Conservation (phyloP, 2,888 invertebrate genomes). For the Aplocera efformata region DNA sequence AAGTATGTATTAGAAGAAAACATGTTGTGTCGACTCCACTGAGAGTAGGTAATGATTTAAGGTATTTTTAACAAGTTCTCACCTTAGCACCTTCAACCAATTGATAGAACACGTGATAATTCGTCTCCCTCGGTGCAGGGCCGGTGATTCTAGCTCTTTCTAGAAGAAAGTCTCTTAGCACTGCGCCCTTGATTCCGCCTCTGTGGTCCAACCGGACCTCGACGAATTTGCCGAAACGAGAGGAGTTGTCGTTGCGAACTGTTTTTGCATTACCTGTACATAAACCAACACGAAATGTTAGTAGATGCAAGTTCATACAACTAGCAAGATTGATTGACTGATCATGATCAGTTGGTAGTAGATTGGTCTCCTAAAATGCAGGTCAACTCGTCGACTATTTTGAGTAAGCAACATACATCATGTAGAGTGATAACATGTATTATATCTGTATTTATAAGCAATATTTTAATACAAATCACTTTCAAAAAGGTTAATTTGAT, state of each 20-base stretch:
- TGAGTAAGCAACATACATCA: too few species aligned
- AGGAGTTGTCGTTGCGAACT: conserved; percentile 95
- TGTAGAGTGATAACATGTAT: too few species aligned
- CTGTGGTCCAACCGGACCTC: conserved; percentile 94
- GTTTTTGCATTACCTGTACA: conserved; percentile 96
- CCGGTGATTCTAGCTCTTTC: conserved; percentile 95
- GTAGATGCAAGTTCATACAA: neutral
- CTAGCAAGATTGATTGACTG: too few species aligned
- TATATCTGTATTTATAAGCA: too few species aligned
- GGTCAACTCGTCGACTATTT: too few species aligned
- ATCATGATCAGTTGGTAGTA: too few species aligned
- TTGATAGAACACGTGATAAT: conserved; percentile 96
- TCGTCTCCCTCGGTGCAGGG: conserved; percentile 91
- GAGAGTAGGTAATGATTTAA: neutral
- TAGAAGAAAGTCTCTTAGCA: conserved; percentile 93
- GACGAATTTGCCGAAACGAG: conserved; percentile 97
- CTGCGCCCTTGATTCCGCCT: conserved; percentile 94
- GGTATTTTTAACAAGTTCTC: conserved; percentile 21
- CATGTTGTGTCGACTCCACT: too few species aligned
- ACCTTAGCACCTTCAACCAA: conserved; percentile 92
- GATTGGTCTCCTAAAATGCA: too few species aligned
- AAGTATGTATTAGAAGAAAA: too few species aligned
- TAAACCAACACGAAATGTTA: neutral
- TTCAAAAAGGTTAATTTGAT: too few species aligned
- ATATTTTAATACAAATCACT: too few species aligned